A percentile compares a stretch with the other conserved stretches of the same genome.
These are phyloP conservation scores for Marronus borbonicus DNA, from an alignment of 2,888 invertebrate species.

Conservation along the genomic window DNA sequence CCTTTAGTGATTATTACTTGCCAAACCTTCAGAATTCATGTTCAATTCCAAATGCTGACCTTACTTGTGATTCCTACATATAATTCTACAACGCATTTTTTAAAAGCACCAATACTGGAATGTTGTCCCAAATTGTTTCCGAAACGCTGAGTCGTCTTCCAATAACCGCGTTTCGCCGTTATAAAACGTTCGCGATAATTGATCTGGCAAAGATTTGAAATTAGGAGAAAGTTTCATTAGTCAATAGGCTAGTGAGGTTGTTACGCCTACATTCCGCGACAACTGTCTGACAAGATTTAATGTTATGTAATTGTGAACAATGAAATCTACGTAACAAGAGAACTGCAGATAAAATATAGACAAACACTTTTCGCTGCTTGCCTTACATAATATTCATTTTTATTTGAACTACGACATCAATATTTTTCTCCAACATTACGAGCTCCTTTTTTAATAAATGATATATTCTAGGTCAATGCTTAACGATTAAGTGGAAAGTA, in stretches of 20 bases:
- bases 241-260: neutral
- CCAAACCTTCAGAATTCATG: no score
- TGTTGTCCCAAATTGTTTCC: no score
- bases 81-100: no score
- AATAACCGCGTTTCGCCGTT: no score
- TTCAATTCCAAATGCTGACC: no score
- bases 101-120: no score
- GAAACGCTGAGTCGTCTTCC: no score
- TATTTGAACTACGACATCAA: neutral
- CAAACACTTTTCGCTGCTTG: neutral
- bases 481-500: no score
- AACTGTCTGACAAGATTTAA: slow-evolving; percentile 21
- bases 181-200: no score
- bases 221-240: slow-evolving; percentile 8
- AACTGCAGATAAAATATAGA: neutral
- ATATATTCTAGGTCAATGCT: neutral
- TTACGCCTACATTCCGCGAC: slow-evolving; percentile 21
- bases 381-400: neutral
- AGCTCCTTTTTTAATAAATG: neutral
- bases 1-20: no score
- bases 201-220: neutral
- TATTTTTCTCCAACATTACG: neutral
- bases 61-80: no score
- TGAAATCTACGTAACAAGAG: neutral
- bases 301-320: slow-evolving; percentile 18